Conservation (phyloP, 2,888 invertebrate species). For the Octonoba sinensis region DNA sequence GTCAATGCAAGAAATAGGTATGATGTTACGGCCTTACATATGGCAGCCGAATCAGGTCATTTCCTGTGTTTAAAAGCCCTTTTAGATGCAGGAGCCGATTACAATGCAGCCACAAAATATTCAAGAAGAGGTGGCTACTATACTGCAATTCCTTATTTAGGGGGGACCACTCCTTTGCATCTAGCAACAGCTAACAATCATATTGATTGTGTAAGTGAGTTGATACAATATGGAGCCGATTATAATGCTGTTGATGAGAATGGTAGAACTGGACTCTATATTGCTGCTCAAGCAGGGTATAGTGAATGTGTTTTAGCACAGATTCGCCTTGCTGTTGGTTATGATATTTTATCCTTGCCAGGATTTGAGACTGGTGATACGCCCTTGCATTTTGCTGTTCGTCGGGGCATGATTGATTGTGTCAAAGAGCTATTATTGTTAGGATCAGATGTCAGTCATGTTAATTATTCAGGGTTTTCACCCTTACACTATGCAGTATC, state of each 20-base stretch:
- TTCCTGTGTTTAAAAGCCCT: slow-evolving; percentile 68
- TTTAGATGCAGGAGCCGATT: slow-evolving; percentile 69
- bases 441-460: slow-evolving; percentile 70
- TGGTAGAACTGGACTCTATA: slow-evolving; percentile 69
- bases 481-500: slow-evolving; percentile 69
- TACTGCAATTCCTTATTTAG: slow-evolving; percentile 69
- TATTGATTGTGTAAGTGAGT: slow-evolving; percentile 68
- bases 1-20: slow-evolving; percentile 69
- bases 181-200: slow-evolving; percentile 69
- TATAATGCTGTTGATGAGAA: slow-evolving; percentile 70
- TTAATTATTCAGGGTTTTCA: slow-evolving; percentile 68
- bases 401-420: slow-evolving; percentile 68
- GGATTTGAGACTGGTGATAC: slow-evolving; percentile 69
- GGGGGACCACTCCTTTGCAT: slow-evolving; percentile 70
- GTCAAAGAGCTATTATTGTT: slow-evolving; percentile 68
- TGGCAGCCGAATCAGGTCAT: slow-evolving; percentile 70
- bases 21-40: slow-evolving; percentile 70
- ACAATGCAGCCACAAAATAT: slow-evolving; percentile 69
- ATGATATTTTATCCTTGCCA: slow-evolving; percentile 70
- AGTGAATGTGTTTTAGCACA: slow-evolving; percentile 69
- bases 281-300: slow-evolving; percentile 69
- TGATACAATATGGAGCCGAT: slow-evolving; percentile 71
- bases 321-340: slow-evolving; percentile 70
- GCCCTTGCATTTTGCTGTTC: slow-evolving; percentile 70
- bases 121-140: slow-evolving; percentile 69